Percentiles rank a stretch among this genome's conserved stretches.
phyloP scores from a whole-genome alignment of 2,113 vertebrate genomes.

The Sminthopsis crassicaudata region DNA sequence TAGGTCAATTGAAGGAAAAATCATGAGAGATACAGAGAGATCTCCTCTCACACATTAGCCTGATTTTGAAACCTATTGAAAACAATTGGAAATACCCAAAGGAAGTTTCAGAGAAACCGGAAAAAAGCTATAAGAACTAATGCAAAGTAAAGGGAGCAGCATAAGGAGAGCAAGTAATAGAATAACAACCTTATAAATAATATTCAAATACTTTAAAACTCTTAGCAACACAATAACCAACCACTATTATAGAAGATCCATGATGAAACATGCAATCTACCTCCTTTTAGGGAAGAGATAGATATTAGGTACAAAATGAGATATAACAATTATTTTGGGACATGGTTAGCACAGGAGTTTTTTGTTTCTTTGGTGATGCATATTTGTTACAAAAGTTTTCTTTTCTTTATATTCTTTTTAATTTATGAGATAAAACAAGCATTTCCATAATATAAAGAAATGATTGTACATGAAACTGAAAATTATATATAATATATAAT shows the following conservation, averaged over 20 bases:
- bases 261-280: not conserved
- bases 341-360: not conserved
- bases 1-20: not conserved
- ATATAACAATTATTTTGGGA: too few relatives aligned
- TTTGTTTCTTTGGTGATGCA: not conserved
- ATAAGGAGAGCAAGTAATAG: not conserved
- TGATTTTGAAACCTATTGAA: not conserved
- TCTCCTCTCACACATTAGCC: too few relatives aligned
- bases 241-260: not conserved
- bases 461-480: not conserved
- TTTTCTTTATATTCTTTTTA: not conserved
- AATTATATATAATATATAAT: not conserved
- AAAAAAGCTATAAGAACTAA: not conserved
- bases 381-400: not conserved
- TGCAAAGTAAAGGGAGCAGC: not conserved
- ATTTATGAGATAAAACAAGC: not conserved
- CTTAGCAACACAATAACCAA: not conserved
- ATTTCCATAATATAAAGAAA: not conserved
- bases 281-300: not conserved
- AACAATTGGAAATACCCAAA: not conserved
- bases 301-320: not conserved
- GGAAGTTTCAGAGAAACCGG: not conserved
- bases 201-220: not conserved
- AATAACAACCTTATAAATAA: not conserved
- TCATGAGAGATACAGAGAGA: not conserved